These are phyloP conservation scores for Xiphias gladius DNA, from an alignment of 2,113 vertebrate species.

Conservation along the genomic window DNA sequence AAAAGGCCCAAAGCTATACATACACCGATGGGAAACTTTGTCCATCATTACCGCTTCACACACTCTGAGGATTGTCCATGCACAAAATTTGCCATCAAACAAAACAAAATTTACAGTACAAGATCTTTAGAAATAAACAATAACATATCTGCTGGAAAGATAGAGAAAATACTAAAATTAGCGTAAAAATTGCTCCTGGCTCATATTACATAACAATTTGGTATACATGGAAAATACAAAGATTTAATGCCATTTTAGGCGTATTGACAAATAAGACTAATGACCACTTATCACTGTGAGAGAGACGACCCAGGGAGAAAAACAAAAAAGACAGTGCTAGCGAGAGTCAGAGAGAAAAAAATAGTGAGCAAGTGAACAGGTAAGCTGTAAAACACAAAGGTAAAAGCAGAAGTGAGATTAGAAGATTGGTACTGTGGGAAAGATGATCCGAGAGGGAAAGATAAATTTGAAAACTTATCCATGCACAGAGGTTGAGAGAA, in stretches of 20 bases:
- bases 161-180: slow-evolving; percentile 9
- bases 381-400: slow-evolving; percentile 58
- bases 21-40: neutral
- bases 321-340: slow-evolving; percentile 13
- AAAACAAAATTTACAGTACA: neutral
- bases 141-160: neutral
- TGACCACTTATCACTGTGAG: slow-evolving; percentile 42
- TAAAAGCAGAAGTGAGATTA: slow-evolving; percentile 66
- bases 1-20: neutral
- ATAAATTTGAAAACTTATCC: slow-evolving; percentile 57
- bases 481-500: slow-evolving; percentile 43
- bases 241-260: slow-evolving; percentile 18
- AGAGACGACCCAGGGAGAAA: slow-evolving; percentile 14
- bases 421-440: slow-evolving; percentile 49
- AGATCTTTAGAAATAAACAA: neutral
- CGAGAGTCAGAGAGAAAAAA: slow-evolving; percentile 44
- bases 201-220: slow-evolving; percentile 31
- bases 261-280: slow-evolving; percentile 46
- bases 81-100: neutral
- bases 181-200: neutral
- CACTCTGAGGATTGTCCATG: neutral
- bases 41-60: slow-evolving; percentile 11
- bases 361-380: slow-evolving; percentile 25
- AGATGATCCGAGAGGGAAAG: slow-evolving; percentile 41
- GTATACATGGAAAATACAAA: slow-evolving; percentile 28